Conservation (phyloP, 1,140 invertebrate species). For the Leguminivora glycinivorella region DNA sequence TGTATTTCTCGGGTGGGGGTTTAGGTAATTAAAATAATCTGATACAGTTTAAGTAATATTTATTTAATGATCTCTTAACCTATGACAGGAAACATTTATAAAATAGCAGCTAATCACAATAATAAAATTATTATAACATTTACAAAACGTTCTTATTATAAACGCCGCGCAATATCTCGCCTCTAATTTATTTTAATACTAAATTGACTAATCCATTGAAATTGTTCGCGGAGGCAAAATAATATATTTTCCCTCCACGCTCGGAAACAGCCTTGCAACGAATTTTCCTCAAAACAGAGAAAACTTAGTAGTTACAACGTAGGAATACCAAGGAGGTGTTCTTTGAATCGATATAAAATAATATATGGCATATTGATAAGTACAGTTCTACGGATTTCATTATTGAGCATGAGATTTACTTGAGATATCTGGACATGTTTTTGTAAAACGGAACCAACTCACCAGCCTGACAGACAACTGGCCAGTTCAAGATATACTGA, state of each 20-base stretch:
- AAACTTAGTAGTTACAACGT: neutral
- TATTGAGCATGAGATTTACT: neutral
- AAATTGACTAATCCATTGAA: constrained; percentile 30
- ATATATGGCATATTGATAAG: constrained; percentile 2
- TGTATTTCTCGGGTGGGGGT: neutral
- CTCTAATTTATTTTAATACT: constrained; percentile 32
- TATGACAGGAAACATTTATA: constrained; percentile 74
- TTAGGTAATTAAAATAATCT: constrained; percentile 29
- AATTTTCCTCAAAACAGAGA: neutral
- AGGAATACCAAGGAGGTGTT: neutral
- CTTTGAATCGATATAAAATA: neutral
- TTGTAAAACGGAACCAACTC: no score
- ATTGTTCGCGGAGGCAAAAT: neutral
- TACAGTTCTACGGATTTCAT: neutral
- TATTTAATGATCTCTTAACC: constrained; percentile 69
- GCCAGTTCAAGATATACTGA: no score
- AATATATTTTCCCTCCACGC: constrained; percentile 16
- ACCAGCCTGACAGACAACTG: no score
- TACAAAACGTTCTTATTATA: constrained; percentile 55
- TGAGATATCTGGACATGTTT: no score
- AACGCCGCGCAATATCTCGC: constrained; percentile 39
- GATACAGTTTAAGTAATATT: constrained; percentile 52
- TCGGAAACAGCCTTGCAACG: neutral
- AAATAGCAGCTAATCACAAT: constrained; percentile 73
- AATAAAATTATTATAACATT: constrained; percentile 72